A percentile compares a stretch with the other conserved stretches of the same genome.
Conservation (phyloP, 2,797 vertebrate species). For the Fringilla coelebs region DNA sequence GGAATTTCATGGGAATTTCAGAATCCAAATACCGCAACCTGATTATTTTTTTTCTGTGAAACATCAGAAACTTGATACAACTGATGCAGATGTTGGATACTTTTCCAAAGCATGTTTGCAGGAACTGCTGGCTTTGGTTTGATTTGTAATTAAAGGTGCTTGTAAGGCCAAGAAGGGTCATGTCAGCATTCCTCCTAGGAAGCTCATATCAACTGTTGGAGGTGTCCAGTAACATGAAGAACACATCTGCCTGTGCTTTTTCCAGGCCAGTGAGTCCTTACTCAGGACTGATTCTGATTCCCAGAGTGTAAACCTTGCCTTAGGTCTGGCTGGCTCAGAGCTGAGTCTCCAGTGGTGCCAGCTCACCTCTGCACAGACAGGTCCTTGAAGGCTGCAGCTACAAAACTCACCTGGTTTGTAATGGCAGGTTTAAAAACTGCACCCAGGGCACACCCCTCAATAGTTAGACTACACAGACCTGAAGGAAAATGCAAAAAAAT, state of each 20-base stretch:
- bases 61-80: not conserved
- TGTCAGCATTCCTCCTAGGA: not conserved
- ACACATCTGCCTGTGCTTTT: not conserved
- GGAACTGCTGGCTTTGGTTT: not conserved
- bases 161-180: not conserved
- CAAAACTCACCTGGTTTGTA: not conserved
- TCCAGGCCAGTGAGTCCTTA: not conserved
- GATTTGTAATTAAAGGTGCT: not conserved
- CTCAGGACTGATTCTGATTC: not conserved
- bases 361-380: not conserved
- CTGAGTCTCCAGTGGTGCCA: not conserved
- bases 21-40: not conserved
- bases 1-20: not conserved
- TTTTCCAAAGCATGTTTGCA: not conserved
- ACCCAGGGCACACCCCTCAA: too few relatives aligned
- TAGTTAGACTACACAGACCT: not conserved
- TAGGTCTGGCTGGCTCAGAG: not conserved
- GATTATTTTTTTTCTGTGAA: not conserved
- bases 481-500: not conserved
- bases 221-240: not conserved
- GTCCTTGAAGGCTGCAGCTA: not conserved
- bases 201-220: not conserved
- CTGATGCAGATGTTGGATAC: not conserved
- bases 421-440: not conserved
- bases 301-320: not conserved